Conservation (phyloP, 30 jellyfish, hydroid and myxozoan species). For the Turritopsis dohrnii region DNA sequence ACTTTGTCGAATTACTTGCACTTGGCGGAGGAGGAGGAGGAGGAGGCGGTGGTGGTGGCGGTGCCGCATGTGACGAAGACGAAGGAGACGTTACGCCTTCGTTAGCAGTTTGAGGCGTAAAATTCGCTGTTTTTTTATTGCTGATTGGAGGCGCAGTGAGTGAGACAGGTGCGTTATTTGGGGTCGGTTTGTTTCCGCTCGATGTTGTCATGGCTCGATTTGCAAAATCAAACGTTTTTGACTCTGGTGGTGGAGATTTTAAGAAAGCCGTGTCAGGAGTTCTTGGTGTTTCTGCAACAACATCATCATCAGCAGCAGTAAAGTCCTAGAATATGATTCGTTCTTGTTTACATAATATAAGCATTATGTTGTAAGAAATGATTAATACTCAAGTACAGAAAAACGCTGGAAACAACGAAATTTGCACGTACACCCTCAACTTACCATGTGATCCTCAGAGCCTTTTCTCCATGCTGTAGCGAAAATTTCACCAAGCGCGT, state of each 20-base stretch:
- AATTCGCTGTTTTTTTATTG: not conserved
- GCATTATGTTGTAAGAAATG: too few relatives aligned
- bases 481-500: constrained; percentile 58
- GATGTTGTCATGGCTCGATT: constrained; percentile 48
- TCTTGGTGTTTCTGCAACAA: constrained; percentile 43
- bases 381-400: not conserved
- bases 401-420: not conserved
- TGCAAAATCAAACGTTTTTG: constrained; percentile 48
- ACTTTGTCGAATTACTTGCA: not conserved
- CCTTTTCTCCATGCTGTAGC: constrained; percentile 87
- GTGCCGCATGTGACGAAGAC: constrained; percentile 26
- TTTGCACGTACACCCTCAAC: not conserved
- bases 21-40: constrained; percentile 29
- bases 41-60: constrained; percentile 51
- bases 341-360: too few relatives aligned
- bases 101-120: not conserved
- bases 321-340: too few relatives aligned
- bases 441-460: constrained; percentile 47
- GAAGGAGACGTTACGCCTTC: constrained; percentile 26
- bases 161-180: not conserved
- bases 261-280: constrained; percentile 20
- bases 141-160: constrained; percentile 1
- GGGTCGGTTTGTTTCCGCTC: not conserved
- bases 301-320: constrained; percentile 21
- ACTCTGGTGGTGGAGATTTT: constrained; percentile 31